A percentile compares a stretch with the other conserved stretches of the same genome.
Evolutionary conservation across 2,797 vertebrate genomes (phyloP).

Genomic region (Melanotaenia boesemani): DNA sequence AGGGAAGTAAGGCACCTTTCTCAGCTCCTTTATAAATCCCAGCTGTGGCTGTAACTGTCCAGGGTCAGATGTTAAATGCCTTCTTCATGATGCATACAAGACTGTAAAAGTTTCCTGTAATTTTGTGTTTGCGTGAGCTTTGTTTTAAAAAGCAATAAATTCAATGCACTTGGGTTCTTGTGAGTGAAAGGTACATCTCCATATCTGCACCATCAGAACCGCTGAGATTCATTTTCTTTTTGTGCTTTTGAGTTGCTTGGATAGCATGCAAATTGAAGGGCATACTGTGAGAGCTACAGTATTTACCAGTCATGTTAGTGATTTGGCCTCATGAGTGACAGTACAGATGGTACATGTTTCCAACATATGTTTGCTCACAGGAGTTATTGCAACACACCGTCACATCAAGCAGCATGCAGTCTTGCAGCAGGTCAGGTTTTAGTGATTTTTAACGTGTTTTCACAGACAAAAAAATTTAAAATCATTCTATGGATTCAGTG

Average conservation of each 20-base stretch:
- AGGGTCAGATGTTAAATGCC: slow-evolving; percentile 76
- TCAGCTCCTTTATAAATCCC: slow-evolving; percentile 78
- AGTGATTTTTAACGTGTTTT: slow-evolving; percentile 42
- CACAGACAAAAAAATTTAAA: slow-evolving; percentile 21
- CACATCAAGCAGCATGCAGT: slow-evolving; percentile 33
- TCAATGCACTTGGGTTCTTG: slow-evolving; percentile 24
- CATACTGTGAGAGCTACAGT: slow-evolving; percentile 15
- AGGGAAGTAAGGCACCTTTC: slow-evolving; percentile 71
- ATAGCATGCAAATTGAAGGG: slow-evolving; percentile 12
- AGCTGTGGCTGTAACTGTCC: slow-evolving; percentile 80
- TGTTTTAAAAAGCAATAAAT: slow-evolving; percentile 73
- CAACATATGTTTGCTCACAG: slow-evolving; percentile 64
- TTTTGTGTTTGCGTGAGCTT: slow-evolving; percentile 70
- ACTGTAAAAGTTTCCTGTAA: slow-evolving; percentile 76
- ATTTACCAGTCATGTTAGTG: slow-evolving; percentile 29
- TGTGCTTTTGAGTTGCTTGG: slow-evolving; percentile 12
- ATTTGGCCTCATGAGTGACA: slow-evolving; percentile 35
- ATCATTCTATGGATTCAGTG: neutral
- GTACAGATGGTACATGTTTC: slow-evolving; percentile 77
- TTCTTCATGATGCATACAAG: slow-evolving; percentile 74
- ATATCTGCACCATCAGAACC: slow-evolving; percentile 26
- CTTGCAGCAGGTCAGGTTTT: slow-evolving; percentile 33
- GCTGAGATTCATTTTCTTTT: slow-evolving; percentile 12
- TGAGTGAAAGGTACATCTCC: slow-evolving; percentile 30
- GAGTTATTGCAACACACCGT: slow-evolving; percentile 51